Conservation (phyloP, 1,140 invertebrate genomes). For the Amphibalanus amphitrite region DNA sequence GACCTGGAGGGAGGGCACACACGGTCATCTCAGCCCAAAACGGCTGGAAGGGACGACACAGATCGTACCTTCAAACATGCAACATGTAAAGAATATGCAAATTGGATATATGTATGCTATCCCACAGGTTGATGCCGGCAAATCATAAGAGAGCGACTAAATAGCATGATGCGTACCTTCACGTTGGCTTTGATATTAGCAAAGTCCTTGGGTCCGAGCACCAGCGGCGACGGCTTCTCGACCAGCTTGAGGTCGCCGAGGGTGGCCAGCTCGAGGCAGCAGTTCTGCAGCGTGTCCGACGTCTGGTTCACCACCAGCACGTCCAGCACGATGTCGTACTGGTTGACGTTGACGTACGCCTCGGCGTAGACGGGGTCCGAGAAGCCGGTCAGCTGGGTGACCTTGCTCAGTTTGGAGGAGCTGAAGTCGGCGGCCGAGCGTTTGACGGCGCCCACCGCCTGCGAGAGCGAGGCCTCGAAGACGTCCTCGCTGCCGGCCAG, state of each 20-base stretch:
- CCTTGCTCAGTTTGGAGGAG: slow-evolving; percentile 46
- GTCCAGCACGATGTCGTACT: slow-evolving; percentile 96
- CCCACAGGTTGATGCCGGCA: slow-evolving; percentile 5
- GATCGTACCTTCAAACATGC: no score
- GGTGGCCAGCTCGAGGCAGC: slow-evolving; percentile 91
- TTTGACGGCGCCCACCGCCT: slow-evolving; percentile 59
- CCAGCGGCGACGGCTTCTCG: slow-evolving; percentile 88
- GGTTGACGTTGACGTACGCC: slow-evolving; percentile 97
- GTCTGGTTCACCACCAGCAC: slow-evolving; percentile 97
- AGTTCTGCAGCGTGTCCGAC: slow-evolving; percentile 90
- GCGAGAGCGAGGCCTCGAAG: slow-evolving; percentile 85
- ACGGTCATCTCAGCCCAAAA: no score
- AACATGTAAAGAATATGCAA: slow-evolving; percentile 7
- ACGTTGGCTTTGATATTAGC: slow-evolving; percentile 96
- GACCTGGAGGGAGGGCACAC: slow-evolving; percentile 26
- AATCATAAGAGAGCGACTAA: slow-evolving; percentile 8
- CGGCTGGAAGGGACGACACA: no score
- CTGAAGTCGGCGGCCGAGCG: slow-evolving; percentile 38
- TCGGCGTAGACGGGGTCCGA: slow-evolving; percentile 98
- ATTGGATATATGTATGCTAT: slow-evolving; percentile 12
- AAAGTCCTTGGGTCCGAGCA: slow-evolving; percentile 90
- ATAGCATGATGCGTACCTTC: slow-evolving; percentile 42
- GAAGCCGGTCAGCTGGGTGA: slow-evolving; percentile 45
- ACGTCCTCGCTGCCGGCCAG: slow-evolving; percentile 62
- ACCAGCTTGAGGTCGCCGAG: slow-evolving; percentile 94